Base-by-base conservation (phyloP, 2,888 invertebrate genomes). In the Ypsolopha scabrella region DNA sequence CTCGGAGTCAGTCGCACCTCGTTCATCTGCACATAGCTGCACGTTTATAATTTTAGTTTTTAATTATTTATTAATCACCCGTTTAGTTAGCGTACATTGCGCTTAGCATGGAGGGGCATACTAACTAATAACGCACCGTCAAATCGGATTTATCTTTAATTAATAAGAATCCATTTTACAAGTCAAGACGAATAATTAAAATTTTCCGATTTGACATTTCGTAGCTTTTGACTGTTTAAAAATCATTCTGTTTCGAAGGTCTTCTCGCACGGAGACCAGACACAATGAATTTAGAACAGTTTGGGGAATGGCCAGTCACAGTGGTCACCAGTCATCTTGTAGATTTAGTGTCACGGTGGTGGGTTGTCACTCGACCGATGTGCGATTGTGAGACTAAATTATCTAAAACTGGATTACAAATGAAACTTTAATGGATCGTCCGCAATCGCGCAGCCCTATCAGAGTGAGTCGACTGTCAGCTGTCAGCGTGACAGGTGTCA, bases 11-110 rank as follows among this genome's bases (percentile, higher is more conserved):
- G 11, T 52, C 63, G 63, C 60, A 63, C 33, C n/a, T 49, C 41
- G 34, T 24, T 60, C 75, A 71, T 64, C 60, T 54, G 70, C 75
- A 75, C 75, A 55, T 67, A 57, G 56, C 55, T 55, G 65, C 64
- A 56, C 62, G 11, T 43, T 64, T 62, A 60, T 62, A 58, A 60
- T 64, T 64, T 60, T 57, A 57, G 60, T 68, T 64, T 56, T 63
- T 47, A 47, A 10, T 47, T 14, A 37, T 9, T 37, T 10, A 13
- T 47, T 47, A 1, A n/a, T 34, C 7, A 35, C 35, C n/a, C 11
- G 8, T 43, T 24, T 13, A 43, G 43, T 61, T 53, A 57, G 60
- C 56, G 55, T 58, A 60, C 52, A 9, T 43, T 43, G 43, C 24
- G 14, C 14, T 24, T 43, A 24, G 45, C 36, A 51, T 41, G 36